Base-by-base conservation (phyloP, 2,113 vertebrate species). In the Lophotis ruficrista region DNA sequence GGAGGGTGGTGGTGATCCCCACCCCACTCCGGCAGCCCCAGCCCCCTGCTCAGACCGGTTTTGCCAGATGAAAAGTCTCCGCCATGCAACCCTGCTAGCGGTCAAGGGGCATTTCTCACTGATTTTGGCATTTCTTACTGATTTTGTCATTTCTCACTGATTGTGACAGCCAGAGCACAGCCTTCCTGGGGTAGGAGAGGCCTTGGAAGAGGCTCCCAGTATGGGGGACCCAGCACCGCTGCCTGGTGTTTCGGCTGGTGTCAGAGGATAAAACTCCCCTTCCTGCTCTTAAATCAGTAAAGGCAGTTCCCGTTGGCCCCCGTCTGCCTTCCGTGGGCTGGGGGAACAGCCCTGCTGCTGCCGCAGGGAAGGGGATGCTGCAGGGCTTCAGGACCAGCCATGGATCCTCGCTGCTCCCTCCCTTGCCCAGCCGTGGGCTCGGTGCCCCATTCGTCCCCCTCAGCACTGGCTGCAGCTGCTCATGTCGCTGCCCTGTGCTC, bases 191-290 rank as follows among this genome's bases (percentile, higher is more conserved):
- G 71, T 4, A 6, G 35, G 6, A 35, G 64, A 37, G 38, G 38
- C 19, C 27, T 30, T 57, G 30, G 43, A 72, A 94, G 62, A 64
- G 15, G 16, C 35, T 66, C 0, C 14, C 72, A 25, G 10, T 24
- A 43, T 4, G 12, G 64, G 38, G 11, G 28, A 37, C 14, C 23
- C 23, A 64, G 48, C 33, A 58, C 41, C 0, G 0, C 65, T 51
- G 54, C 71, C 66, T 12, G 28, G 8, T 53, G 56, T 31, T 54
- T 87, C 18, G 24, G 31, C 78, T 70, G 19, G 17, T 48, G 53
- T n/a, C 47, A 58, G 41, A 41, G 38, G 24, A 27, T 27, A 48
- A 64, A 83, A 47, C 12, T 54, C 37, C 22, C 19, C 12, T 82
- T 51, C 6, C 10, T 0, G 0, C 53, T 79, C 75, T 38, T 70